These are phyloP conservation scores for Crypturellus tataupa DNA, from an alignment of 2,797 vertebrate genomes.

Conservation along the genomic window DNA sequence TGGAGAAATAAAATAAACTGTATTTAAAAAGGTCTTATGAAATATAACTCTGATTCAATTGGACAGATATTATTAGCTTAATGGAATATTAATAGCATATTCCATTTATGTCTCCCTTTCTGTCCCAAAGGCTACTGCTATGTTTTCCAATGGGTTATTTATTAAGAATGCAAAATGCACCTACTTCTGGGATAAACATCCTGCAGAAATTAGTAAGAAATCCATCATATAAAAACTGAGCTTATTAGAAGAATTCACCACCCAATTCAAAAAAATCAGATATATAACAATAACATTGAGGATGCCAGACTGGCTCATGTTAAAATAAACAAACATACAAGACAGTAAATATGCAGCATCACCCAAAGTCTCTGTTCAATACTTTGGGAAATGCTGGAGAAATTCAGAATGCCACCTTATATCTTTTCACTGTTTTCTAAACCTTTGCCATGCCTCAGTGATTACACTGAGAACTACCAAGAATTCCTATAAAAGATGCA, in stretches of 20 bases:
- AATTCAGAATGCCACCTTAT: background rate
- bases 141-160: conserved; percentile 33
- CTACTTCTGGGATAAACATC: conserved; percentile 11
- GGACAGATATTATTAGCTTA: conserved; percentile 55
- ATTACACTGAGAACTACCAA: background rate
- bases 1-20: background rate
- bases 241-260: background rate
- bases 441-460: background rate
- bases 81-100: conserved; percentile 41
- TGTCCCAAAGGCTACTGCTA: conserved; percentile 25
- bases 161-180: conserved; percentile 29
- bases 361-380: background rate
- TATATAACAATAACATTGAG: background rate
- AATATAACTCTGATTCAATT: conserved; percentile 24
- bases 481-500: background rate
- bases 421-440: background rate
- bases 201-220: conserved; percentile 21
- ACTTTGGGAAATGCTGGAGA: background rate
- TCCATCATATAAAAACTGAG: background rate
- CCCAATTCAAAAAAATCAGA: background rate
- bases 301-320: background rate
- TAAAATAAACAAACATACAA: too few species aligned
- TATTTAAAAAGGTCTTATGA: conserved; percentile 46
- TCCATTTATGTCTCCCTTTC: conserved; percentile 37
- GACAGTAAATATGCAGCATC: background rate